These are phyloP conservation scores for Microtus richardsoni DNA, from an alignment of 2,113 vertebrate species.

Conservation along the genomic window DNA sequence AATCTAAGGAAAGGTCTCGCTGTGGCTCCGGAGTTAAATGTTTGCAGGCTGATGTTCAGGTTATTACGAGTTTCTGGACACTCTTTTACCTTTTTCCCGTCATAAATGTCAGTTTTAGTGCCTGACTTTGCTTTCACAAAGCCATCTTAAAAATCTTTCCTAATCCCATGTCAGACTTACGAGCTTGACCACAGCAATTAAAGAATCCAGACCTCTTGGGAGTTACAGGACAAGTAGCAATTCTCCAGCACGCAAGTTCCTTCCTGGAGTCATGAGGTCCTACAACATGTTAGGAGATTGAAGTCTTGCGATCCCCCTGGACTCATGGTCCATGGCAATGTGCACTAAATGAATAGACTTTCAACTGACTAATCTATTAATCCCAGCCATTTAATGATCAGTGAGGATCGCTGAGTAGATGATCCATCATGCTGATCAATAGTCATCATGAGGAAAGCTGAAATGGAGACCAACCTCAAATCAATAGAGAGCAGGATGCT, in stretches of 20 bases:
- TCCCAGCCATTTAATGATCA: constrained; percentile 50
- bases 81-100: background rate
- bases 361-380: constrained; percentile 34
- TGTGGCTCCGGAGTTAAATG: background rate
- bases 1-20: background rate
- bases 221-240: background rate
- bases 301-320: background rate
- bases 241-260: background rate
- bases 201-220: background rate
- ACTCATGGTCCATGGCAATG: background rate
- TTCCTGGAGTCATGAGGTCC: background rate
- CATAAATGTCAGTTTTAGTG: background rate
- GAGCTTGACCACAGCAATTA: background rate
- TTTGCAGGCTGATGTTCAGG: constrained; percentile 28
- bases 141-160: background rate
- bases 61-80: background rate
- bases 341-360: background rate
- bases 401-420: background rate
- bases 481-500: background rate
- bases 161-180: too few species aligned
- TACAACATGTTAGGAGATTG: background rate
- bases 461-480: constrained; percentile 33
- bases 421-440: constrained; percentile 42
- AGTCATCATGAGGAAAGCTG: constrained; percentile 18
- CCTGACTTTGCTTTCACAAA: background rate